phyloP scores from a whole-genome alignment of 2,888 invertebrate species.

The Micoletzkya japonica region DNA sequence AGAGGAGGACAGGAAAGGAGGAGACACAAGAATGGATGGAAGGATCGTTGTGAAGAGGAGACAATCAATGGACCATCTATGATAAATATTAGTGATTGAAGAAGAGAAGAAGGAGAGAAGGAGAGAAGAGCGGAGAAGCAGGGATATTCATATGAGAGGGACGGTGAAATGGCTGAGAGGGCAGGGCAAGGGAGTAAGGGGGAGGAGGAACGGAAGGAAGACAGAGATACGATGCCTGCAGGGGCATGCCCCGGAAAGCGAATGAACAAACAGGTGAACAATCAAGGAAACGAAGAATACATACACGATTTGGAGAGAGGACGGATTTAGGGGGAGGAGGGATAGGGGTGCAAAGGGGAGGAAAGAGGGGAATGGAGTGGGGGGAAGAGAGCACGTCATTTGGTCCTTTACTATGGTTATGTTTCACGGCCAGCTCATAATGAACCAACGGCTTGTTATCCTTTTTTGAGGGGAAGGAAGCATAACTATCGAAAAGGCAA shows the following conservation, averaged over 20 bases:
- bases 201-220: not conserved
- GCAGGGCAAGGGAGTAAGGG: not conserved
- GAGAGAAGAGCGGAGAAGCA: not conserved
- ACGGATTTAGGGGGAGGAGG: not conserved
- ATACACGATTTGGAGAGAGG: not conserved
- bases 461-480: too few species aligned
- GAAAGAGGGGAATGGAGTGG: not conserved
- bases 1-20: slow-evolving; percentile 5
- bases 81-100: not conserved
- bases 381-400: too few species aligned
- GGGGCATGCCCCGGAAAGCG: too few species aligned
- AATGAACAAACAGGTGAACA: too few species aligned
- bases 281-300: not conserved
- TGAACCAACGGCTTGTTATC: too few species aligned
- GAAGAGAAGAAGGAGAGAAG: too few species aligned
- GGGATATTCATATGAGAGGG: not conserved
- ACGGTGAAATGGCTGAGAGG: not conserved
- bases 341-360: not conserved
- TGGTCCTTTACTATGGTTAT: too few species aligned
- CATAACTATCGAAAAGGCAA: too few species aligned
- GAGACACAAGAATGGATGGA: slow-evolving; percentile 7
- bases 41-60: too few species aligned
- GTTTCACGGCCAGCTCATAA: too few species aligned
- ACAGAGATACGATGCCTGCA: too few species aligned
- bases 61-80: not conserved